A percentile compares a stretch with the other conserved stretches of the same genome.
Evolutionary conservation across 2,888 invertebrate species (phyloP).

Genomic region (Cremastinae sp.): DNA sequence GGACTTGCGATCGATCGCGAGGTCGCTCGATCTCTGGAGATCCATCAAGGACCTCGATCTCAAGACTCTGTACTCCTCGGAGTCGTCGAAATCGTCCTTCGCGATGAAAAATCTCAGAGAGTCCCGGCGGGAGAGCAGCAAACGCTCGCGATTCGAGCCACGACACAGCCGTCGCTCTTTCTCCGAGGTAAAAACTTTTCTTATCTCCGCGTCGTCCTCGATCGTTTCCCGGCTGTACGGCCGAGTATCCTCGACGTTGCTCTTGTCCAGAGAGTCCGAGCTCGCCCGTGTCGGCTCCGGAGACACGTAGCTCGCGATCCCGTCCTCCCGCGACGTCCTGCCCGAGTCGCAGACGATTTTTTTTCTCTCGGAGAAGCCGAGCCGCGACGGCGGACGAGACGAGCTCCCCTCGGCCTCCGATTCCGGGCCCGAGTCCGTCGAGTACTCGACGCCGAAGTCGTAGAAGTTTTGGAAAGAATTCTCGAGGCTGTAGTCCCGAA

Average conservation of each 20-base stretch:
- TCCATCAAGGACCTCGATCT: constrained; percentile 76
- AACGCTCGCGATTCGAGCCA: constrained; percentile 72
- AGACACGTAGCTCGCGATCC: constrained; percentile 48
- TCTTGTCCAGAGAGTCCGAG: constrained; percentile 52
- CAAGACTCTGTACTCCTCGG: constrained; percentile 49
- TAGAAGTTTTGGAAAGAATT: constrained; percentile 70
- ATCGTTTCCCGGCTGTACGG: constrained; percentile 54
- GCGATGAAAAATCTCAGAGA: constrained; percentile 66
- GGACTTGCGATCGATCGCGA: constrained; percentile 1
- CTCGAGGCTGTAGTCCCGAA: constrained; percentile 39
- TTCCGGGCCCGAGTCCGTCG: constrained; percentile 77
- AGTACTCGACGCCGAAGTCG: constrained; percentile 75
- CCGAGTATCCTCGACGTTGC: constrained; percentile 47
- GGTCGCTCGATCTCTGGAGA: constrained; percentile 62
- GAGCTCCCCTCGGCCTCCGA: constrained; percentile 74
- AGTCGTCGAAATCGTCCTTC: constrained; percentile 57
- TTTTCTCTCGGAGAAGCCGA: constrained; percentile 72
- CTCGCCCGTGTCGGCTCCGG: constrained; percentile 44
- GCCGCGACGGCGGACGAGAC: constrained; percentile 74
- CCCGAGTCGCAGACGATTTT: constrained; percentile 73
- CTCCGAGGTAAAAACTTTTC: constrained; percentile 41
- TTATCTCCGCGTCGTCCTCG: constrained; percentile 52
- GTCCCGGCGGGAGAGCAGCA: constrained; percentile 67
- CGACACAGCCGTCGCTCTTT: constrained; percentile 61
- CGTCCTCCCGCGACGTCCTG: constrained; percentile 70